Base-by-base conservation (phyloP, 2,797 vertebrate genomes). In the Babyrousa celebensis region DNA sequence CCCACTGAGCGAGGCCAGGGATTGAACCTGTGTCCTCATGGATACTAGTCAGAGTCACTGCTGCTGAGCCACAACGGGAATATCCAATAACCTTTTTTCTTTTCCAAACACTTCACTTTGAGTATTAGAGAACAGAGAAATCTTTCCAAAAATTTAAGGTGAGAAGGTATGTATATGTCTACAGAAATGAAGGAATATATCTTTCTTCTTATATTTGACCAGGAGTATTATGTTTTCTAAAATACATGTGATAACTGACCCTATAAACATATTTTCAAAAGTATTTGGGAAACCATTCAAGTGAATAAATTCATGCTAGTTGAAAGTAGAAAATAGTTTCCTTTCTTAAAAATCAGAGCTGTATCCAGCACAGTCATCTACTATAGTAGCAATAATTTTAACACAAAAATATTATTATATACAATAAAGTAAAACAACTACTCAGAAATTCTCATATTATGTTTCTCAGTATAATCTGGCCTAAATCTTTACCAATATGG, bases 311-410 rank as follows among this genome's bases (percentile, higher is more conserved):
- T 95, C 12, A 56, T 54, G 27, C 6, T 40, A 43, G 25, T 11
- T 78, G 32, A 79, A 96, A 82, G 74, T 6, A 82, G 23, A 94
- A 93, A 77, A n/a, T 15, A 16, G 10, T 52, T n/a, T 95, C 79
- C 5, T 89, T 86, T 75, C 54, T 65, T 89, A 92, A 92, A 89
- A 93, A 65, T 80, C 15, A 79, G 5, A 94, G 62, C 7, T 23
- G 21, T 72, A 70, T 68, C 16, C 20, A 94, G 43, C 58, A 79
- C 12, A 17, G 72, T 62, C 27, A 70, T 23, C 71, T 52, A 80
- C 52, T 40, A 17, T 1, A 54, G 14, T 29, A 91, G 25, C 9
- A 62, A 25, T 62, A 80, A 78, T 58, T 93, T 89, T 77, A 88
- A 92, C 25, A n/a, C 7, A 21, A 75, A 21, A 89, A 56, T 21